Evolutionary conservation across 2,888 invertebrate genomes (phyloP).

Genomic region (Archips crataeganus): DNA sequence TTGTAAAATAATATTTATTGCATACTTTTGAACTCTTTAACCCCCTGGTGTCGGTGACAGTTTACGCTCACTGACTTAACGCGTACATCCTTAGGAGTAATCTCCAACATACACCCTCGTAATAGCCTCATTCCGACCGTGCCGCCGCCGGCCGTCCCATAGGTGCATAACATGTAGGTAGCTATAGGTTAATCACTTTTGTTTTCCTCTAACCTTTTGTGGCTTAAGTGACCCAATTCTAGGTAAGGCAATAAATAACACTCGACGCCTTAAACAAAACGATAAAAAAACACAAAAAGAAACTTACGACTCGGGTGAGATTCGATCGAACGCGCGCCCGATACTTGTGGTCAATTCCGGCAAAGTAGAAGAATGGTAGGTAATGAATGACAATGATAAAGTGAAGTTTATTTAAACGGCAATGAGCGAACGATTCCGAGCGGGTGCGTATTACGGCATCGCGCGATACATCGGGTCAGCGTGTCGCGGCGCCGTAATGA

Average conservation of each 20-base stretch:
- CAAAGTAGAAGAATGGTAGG: conserved; percentile 10
- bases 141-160: neutral
- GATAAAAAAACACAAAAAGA: neutral
- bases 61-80: conserved; percentile 12
- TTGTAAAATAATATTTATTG: neutral
- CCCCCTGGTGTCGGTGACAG: conserved; percentile 1
- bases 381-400: conserved; percentile 12
- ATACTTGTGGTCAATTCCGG: conserved; percentile 6
- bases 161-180: conserved; percentile 1
- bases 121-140: conserved; percentile 18
- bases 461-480: conserved; percentile 26
- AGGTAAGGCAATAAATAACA: conserved; percentile 4
- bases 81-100: conserved; percentile 11
- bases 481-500: conserved; percentile 58
- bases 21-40: neutral
- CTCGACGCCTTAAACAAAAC: neutral
- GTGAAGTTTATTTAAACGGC: conserved; percentile 12
- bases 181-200: conserved; percentile 15
- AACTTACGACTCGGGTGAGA: neutral
- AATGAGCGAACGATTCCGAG: conserved; percentile 29
- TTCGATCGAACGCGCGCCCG: conserved; percentile 1
- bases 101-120: conserved; percentile 15
- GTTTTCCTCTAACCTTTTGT: conserved; percentile 14
- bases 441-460: conserved; percentile 26
- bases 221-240: conserved; percentile 10